Conservation (phyloP, 2,888 invertebrate genomes). For the Heliconius cydno region DNA sequence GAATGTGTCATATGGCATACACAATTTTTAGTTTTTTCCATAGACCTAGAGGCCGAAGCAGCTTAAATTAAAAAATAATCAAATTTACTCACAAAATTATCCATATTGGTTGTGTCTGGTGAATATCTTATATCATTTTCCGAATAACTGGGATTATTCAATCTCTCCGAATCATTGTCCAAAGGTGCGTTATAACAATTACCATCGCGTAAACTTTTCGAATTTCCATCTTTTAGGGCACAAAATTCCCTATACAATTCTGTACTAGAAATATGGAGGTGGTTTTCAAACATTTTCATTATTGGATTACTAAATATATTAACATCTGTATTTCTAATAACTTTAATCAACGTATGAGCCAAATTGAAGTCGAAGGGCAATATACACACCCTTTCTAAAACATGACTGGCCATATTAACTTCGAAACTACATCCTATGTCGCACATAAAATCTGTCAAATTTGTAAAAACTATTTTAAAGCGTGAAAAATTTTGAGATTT, state of each 20-base stretch:
- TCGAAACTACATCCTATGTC: conserved; percentile 53
- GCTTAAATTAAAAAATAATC: background rate
- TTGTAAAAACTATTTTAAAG: conserved; percentile 67
- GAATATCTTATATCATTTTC: conserved; percentile 52
- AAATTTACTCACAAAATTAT: conserved; percentile 62
- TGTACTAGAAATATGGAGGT: conserved; percentile 50
- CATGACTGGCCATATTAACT: conserved; percentile 55
- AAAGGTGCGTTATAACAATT: conserved; percentile 26
- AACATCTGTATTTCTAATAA: conserved; percentile 60
- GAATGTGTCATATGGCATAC: too few relatives aligned
- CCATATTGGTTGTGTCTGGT: conserved; percentile 68
- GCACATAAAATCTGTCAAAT: conserved; percentile 61
- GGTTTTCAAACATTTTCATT: conserved; percentile 60
- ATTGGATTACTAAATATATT: conserved; percentile 58
- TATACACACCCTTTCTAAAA: conserved; percentile 69
- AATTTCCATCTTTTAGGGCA: conserved; percentile 44
- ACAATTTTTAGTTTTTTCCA: too few relatives aligned
- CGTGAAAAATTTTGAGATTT: conserved; percentile 71
- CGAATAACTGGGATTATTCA: conserved; percentile 3
- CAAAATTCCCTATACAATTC: conserved; percentile 53
- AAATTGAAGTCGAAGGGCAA: conserved; percentile 62
- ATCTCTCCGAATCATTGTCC: conserved; percentile 7
- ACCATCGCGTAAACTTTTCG: conserved; percentile 20
- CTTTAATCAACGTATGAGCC: conserved; percentile 56
- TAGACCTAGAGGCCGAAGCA: too few relatives aligned